Percentiles rank a stretch among this genome's conserved stretches.
Evolutionary conservation across 2,113 vertebrate genomes (phyloP).

Genomic region (Atlantisia rogersi): DNA sequence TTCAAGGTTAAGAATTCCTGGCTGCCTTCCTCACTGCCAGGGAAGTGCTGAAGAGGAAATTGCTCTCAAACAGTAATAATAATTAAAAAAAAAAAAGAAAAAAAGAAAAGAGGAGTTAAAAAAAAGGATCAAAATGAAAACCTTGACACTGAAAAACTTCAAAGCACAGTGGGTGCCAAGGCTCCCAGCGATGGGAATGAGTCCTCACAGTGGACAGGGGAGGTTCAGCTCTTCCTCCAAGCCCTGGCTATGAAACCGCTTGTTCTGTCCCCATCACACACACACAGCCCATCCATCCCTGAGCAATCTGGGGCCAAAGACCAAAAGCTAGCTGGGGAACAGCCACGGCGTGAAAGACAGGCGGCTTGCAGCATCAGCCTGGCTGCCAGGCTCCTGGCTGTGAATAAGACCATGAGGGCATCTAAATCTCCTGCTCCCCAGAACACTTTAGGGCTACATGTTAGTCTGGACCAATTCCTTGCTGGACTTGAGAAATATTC

Average conservation of each 20-base stretch:
- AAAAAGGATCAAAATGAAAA: not conserved
- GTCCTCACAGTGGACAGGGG: not conserved
- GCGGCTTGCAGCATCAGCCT: not conserved
- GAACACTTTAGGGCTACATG: not conserved
- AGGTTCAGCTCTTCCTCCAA: not conserved
- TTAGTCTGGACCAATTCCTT: not conserved
- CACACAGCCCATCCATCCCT: not conserved
- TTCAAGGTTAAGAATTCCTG: constrained; percentile 7
- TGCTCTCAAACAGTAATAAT: not conserved
- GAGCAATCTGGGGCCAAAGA: not conserved
- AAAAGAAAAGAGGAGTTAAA: not conserved
- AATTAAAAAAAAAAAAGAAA: no score
- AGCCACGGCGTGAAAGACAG: not conserved
- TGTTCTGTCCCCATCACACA: not conserved
- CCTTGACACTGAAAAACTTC: not conserved
- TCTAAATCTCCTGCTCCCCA: accelerated
- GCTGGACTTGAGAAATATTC: not conserved
- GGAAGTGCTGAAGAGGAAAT: not conserved
- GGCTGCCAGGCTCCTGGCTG: not conserved
- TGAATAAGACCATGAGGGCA: accelerated
- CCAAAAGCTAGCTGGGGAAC: not conserved
- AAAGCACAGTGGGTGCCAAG: accelerated
- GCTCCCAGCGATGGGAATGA: not conserved
- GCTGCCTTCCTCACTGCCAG: not conserved
- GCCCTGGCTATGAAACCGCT: not conserved